Conservation (phyloP, 23 tunicate species). For the Aplidium turbinatum region DNA sequence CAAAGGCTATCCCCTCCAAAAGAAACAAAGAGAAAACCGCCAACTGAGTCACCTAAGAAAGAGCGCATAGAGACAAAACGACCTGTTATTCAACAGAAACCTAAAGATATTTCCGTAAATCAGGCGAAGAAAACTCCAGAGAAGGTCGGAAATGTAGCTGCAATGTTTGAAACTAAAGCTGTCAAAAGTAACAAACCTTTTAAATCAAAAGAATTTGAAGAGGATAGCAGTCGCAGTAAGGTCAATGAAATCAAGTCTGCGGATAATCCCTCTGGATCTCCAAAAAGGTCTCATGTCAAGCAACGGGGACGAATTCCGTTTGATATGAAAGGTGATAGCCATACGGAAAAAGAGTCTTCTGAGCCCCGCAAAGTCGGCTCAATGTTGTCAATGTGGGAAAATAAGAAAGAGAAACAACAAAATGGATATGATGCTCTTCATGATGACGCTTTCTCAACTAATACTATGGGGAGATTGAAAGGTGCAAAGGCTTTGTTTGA, state of each 20-base stretch:
- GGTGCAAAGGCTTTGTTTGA: slow-evolving; percentile 91
- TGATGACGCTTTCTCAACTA: slow-evolving; percentile 51
- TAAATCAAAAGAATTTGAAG: not conserved
- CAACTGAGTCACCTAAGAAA: no score
- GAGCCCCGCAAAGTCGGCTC: slow-evolving; percentile 43
- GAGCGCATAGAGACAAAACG: no score
- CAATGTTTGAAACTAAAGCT: slow-evolving; percentile 54
- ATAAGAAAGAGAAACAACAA: slow-evolving; percentile 18
- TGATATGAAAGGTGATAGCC: not conserved
- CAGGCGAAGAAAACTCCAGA: no score
- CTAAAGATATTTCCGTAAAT: no score
- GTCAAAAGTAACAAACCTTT: slow-evolving; percentile 1
- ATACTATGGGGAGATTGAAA: slow-evolving; percentile 57
- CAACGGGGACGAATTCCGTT: slow-evolving; percentile 25
- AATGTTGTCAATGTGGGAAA: slow-evolving; percentile 72
- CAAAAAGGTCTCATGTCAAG: not conserved
- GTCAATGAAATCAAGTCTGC: slow-evolving; percentile 5
- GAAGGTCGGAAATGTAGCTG: slow-evolving; percentile 33
- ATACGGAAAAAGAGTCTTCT: not conserved
- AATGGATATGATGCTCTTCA: slow-evolving; percentile 25
- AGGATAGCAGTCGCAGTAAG: not conserved
- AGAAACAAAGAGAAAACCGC: no score
- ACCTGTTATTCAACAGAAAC: no score
- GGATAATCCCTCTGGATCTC: slow-evolving; percentile 2
- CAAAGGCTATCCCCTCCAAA: no score